phyloP scores from a whole-genome alignment of 1,140 invertebrate genomes.

The Drosophila bipectinata region DNA sequence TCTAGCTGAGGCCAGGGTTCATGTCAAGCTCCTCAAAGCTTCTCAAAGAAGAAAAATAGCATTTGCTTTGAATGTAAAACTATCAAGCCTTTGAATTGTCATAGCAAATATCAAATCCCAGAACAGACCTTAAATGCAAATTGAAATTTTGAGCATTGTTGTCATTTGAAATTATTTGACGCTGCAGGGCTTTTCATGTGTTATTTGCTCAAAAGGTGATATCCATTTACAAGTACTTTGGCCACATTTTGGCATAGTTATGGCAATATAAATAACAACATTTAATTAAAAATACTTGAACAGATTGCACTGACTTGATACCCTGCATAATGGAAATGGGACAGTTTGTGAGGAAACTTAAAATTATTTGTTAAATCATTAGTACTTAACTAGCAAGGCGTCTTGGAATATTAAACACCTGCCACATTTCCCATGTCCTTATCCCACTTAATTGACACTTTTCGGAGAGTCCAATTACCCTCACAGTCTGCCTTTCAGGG shows the following conservation, averaged over 20 bases:
- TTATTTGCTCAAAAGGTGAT: slow-evolving; percentile 1
- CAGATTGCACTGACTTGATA: neutral
- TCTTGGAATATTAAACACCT: slow-evolving; percentile 3
- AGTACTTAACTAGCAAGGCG: neutral
- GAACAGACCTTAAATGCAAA: neutral
- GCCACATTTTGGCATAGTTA: neutral
- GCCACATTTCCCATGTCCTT: slow-evolving; percentile 19
- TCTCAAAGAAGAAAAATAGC: neutral
- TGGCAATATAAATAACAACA: neutral
- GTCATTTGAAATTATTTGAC: neutral
- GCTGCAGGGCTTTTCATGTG: neutral
- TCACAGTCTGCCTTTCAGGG: neutral
- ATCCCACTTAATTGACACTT: slow-evolving; percentile 19
- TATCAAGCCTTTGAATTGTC: neutral
- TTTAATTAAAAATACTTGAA: neutral
- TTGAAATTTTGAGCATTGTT: neutral
- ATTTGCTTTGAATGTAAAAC: neutral
- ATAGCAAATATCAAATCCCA: neutral
- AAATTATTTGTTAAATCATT: neutral
- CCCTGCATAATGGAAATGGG: too few species aligned
- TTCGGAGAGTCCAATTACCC: slow-evolving; percentile 12
- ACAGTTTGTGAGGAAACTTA: neutral
- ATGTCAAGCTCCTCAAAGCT: neutral
- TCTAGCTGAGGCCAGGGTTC: neutral
- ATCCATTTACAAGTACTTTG: neutral